Conservation (phyloP, 2,888 invertebrate species). For the Lochmaea capreae region DNA sequence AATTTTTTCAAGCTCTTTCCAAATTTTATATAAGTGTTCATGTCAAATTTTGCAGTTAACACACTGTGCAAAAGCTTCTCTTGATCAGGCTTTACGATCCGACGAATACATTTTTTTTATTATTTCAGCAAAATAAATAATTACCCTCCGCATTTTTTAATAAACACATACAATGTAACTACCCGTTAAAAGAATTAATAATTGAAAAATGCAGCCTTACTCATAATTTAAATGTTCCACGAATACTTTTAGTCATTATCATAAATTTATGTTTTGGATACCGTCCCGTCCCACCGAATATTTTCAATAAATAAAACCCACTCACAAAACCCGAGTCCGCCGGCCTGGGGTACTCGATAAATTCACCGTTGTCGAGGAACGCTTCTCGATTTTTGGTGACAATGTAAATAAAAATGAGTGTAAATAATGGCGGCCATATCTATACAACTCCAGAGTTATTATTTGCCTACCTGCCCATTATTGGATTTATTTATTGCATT, state of each 20-base stretch:
- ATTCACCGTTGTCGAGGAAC: conserved; percentile 42
- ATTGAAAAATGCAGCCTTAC: conserved; percentile 30
- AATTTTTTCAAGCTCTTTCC: too few relatives aligned
- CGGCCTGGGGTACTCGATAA: conserved; percentile 49
- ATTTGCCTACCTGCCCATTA: conserved; percentile 61
- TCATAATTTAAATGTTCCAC: conserved; percentile 43
- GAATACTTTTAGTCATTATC: conserved; percentile 53
- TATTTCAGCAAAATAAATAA: background rate
- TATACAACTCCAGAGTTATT: conserved; percentile 59
- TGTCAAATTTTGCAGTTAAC: too few relatives aligned
- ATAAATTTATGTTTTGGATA: conserved; percentile 49
- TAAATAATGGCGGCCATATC: conserved; percentile 60
- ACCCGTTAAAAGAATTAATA: conserved; percentile 20
- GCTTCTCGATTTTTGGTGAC: conserved; percentile 57
- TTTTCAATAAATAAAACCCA: conserved; percentile 56
- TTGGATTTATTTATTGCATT: conserved; percentile 56
- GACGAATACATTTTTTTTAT: background rate
- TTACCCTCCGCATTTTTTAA: background rate
- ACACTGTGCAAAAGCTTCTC: too few relatives aligned
- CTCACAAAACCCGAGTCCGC: conserved; percentile 45
- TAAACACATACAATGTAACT: conserved; percentile 4
- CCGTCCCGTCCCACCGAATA: conserved; percentile 51
- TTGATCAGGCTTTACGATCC: too few relatives aligned
- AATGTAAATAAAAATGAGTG: conserved; percentile 59
- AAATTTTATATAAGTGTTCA: too few relatives aligned